Evolutionary conservation across 2,797 vertebrate genomes (phyloP).

Genomic region (Sandelia bainsii): DNA sequence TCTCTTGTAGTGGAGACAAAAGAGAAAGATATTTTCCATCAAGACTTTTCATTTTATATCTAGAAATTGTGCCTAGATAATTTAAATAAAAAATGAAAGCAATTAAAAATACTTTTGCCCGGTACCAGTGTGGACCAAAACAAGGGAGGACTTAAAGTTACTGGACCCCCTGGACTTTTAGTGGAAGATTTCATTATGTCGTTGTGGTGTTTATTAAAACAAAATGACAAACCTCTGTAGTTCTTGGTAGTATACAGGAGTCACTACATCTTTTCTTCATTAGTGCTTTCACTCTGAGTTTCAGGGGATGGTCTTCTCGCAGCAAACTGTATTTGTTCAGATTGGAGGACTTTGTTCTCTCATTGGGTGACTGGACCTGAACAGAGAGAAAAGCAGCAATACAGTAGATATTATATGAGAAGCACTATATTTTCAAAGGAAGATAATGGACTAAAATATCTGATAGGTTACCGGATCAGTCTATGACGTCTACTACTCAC

Average conservation of each 20-base stretch:
- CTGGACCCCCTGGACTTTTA: too few relatives aligned
- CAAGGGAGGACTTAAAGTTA: too few relatives aligned
- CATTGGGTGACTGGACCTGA: conserved; percentile 11
- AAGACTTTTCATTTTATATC: too few relatives aligned
- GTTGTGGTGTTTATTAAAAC: too few relatives aligned
- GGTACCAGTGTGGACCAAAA: too few relatives aligned
- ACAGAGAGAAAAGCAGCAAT: not conserved
- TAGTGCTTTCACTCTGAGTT: conserved; percentile 60
- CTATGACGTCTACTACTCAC: conserved; percentile 29
- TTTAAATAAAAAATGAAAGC: too few relatives aligned
- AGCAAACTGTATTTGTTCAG: not conserved
- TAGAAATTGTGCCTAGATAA: too few relatives aligned
- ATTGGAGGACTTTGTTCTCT: not conserved
- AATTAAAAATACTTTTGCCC: too few relatives aligned
- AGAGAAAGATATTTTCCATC: too few relatives aligned
- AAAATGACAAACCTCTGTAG: conserved; percentile 49
- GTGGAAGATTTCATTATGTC: too few relatives aligned
- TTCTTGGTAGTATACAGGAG: not conserved
- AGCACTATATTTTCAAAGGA: not conserved
- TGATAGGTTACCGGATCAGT: not conserved
- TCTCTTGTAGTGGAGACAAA: too few relatives aligned
- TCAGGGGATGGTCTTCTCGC: conserved; percentile 65
- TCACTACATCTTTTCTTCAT: conserved; percentile 38
- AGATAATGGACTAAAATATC: not conserved
- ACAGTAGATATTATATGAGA: not conserved